Conservation (phyloP, 2,113 vertebrate species). For the Rhabdornis inornatus region DNA sequence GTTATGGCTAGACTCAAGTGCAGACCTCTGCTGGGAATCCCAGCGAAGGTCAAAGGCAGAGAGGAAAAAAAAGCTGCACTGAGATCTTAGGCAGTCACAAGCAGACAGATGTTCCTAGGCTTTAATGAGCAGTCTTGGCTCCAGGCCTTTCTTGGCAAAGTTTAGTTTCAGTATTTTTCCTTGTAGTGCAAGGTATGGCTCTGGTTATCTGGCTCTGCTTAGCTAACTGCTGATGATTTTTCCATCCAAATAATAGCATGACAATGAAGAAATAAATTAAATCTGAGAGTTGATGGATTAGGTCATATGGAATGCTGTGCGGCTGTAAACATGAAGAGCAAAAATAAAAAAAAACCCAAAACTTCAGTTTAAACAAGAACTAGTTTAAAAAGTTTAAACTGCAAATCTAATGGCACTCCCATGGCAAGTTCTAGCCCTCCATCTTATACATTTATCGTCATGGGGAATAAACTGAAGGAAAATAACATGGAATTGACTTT, state of each 20-base stretch:
- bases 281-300: constrained; percentile 3
- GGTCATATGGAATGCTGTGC: not conserved
- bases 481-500: not conserved
- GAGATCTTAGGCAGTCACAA: not conserved
- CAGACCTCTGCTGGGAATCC: not conserved
- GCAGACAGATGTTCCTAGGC: constrained; percentile 24
- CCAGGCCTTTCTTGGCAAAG: constrained; percentile 17
- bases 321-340: not conserved
- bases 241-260: constrained; percentile 44
- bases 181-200: constrained; percentile 31
- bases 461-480: not conserved
- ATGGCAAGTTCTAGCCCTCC: not conserved
- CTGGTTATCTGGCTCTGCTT: constrained; percentile 20
- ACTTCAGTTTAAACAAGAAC: not conserved
- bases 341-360: not conserved
- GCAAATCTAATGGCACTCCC: not conserved
- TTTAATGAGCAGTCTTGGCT: constrained; percentile 22
- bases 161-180: constrained; percentile 21
- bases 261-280: constrained; percentile 43
- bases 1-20: not conserved
- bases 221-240: constrained; percentile 19
- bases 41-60: constrained; percentile 29
- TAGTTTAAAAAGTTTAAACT: not conserved
- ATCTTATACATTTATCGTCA: not conserved
- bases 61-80: not conserved